Evolutionary conservation across 2,888 invertebrate species (phyloP).

Genomic region (Brachynemurus nebulosus): DNA sequence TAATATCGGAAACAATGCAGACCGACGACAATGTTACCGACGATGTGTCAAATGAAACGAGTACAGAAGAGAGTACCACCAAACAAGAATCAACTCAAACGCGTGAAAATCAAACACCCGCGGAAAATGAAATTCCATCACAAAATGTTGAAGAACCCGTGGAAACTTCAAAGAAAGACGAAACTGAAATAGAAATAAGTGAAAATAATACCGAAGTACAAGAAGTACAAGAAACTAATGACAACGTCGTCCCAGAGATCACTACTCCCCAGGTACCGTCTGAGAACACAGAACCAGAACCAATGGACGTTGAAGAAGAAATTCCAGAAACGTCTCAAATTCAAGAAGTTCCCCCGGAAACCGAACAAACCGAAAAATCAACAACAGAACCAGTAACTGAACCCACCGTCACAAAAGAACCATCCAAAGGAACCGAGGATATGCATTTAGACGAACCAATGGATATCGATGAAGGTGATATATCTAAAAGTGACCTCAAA

Average conservation of each 20-base stretch:
- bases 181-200: constrained; percentile 9
- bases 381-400: background rate
- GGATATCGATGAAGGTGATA: constrained; percentile 20
- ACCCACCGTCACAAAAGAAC: background rate
- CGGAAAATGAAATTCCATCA: background rate
- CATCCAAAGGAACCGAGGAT: background rate
- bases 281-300: background rate
- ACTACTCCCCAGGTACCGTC: background rate
- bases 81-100: background rate
- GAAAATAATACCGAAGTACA: constrained; percentile 9
- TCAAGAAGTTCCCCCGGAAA: background rate
- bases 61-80: background rate
- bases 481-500: background rate
- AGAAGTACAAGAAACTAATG: constrained; percentile 5
- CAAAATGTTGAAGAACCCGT: constrained; percentile 2
- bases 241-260: background rate
- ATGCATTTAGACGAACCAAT: constrained; percentile 17
- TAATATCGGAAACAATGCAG: background rate
- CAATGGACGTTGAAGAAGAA: constrained; percentile 5
- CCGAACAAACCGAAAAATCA: background rate
- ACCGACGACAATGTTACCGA: background rate
- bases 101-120: background rate
- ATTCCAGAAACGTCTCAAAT: background rate
- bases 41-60: background rate
- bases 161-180: background rate